These are phyloP conservation scores for Drosophila albomicans DNA, from an alignment of 1,140 invertebrate species.

Conservation along the genomic window DNA sequence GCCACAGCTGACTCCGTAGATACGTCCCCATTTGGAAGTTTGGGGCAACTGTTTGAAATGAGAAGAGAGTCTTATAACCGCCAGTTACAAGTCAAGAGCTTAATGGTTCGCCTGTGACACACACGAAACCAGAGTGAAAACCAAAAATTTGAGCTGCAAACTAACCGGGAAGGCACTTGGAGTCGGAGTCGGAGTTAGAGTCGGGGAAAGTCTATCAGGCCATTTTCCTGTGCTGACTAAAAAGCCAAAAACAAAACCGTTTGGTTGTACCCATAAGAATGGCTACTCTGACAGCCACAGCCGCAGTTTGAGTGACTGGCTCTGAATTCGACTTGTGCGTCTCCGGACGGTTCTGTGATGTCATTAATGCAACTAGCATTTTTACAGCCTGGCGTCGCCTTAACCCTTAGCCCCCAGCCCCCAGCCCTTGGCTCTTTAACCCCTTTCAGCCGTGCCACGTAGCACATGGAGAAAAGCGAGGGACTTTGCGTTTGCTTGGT, in stretches of 20 bases:
- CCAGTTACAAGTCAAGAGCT: conserved; percentile 60
- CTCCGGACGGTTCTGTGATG: conserved; percentile 44
- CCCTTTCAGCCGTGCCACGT: conserved; percentile 7
- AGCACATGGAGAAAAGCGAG: conserved; percentile 35
- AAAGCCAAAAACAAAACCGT: conserved; percentile 18
- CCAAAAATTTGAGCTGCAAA: conserved; percentile 40
- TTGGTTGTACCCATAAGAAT: conserved; percentile 14
- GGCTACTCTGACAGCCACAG: conserved; percentile 60
- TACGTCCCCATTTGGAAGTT: conserved; percentile 18
- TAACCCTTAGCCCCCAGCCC: background rate
- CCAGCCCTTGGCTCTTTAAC: conserved; percentile 13
- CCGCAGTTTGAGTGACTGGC: conserved; percentile 71
- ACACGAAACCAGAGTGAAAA: conserved; percentile 29
- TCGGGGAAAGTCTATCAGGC: too few relatives aligned
- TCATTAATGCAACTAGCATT: conserved; percentile 78
- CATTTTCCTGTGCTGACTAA: background rate
- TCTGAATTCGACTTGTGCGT: conserved; percentile 76
- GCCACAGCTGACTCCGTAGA: conserved; percentile 39
- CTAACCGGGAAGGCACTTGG: conserved; percentile 27
- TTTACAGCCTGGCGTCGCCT: conserved; percentile 21
- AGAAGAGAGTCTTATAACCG: conserved; percentile 30
- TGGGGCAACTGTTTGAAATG: too few relatives aligned
- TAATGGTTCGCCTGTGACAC: conserved; percentile 65
- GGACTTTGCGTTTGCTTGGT: conserved; percentile 56
- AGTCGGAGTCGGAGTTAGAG: too few relatives aligned